phyloP scores from a whole-genome alignment of 2,888 invertebrate species.

The Apamea crenata region DNA sequence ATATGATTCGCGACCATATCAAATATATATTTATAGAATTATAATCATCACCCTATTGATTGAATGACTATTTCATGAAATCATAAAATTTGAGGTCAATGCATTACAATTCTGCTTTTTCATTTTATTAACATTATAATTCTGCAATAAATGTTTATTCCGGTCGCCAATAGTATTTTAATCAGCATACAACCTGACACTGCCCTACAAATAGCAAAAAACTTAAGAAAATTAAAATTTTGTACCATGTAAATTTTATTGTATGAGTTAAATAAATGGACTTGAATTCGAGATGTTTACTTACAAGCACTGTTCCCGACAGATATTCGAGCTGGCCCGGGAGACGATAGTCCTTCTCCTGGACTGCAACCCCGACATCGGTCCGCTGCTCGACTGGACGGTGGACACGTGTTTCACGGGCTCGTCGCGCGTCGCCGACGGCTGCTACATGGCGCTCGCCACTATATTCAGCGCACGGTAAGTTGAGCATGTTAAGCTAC shows the following conservation, averaged over 20 bases:
- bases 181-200: neutral
- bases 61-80: too few species aligned
- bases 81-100: too few species aligned
- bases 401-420: slow-evolving; percentile 99
- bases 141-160: neutral
- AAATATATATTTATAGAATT: neutral
- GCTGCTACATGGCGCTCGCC: slow-evolving; percentile 98
- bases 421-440: slow-evolving; percentile 96
- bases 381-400: slow-evolving; percentile 98
- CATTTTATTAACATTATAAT: neutral
- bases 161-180: neutral
- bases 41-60: neutral
- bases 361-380: slow-evolving; percentile 98
- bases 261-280: neutral
- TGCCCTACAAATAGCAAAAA: neutral
- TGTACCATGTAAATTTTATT: neutral
- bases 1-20: neutral
- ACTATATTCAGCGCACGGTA: slow-evolving; percentile 99
- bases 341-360: slow-evolving; percentile 98
- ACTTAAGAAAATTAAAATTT: neutral
- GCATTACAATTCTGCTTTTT: neutral
- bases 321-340: slow-evolving; percentile 97
- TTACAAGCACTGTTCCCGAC: slow-evolving; percentile 20
- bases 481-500: slow-evolving; percentile 52
- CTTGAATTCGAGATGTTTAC: neutral